Conservation (phyloP, 2,113 vertebrate species). For the Gallinago media region DNA sequence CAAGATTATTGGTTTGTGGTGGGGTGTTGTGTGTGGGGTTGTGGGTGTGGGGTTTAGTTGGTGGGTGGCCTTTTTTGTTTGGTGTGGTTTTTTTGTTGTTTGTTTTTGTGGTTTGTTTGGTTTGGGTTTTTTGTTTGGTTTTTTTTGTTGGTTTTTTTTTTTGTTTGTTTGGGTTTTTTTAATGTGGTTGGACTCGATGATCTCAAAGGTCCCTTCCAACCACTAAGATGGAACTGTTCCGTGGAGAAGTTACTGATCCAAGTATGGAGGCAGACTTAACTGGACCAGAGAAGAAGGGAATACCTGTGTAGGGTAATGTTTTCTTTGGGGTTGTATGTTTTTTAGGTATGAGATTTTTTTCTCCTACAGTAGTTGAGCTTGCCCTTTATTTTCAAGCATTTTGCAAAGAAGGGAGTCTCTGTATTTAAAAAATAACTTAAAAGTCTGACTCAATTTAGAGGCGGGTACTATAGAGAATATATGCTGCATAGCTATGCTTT, state of each 20-base stretch:
- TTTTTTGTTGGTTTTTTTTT: too few species aligned
- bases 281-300: background rate
- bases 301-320: background rate
- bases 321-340: background rate
- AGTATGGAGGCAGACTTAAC: background rate
- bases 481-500: background rate
- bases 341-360: rapidly evolving
- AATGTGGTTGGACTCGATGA: too few species aligned
- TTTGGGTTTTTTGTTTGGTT: too few species aligned
- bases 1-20: too few species aligned
- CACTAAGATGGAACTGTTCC: background rate
- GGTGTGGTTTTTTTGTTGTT: too few species aligned
- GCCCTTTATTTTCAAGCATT: background rate
- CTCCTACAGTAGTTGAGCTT: background rate
- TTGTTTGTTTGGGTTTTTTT: too few species aligned
- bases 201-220: too few species aligned
- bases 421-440: background rate
- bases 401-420: background rate
- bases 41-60: too few species aligned
- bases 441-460: background rate
- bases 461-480: background rate
- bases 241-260: background rate
- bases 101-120: too few species aligned
- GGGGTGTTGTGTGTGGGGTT: too few species aligned
- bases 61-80: too few species aligned